Evolutionary conservation across 2,113 vertebrate species (phyloP), one percentile per base, ranked within the genome.

Genomic region (Leucosticte australis): DNA sequence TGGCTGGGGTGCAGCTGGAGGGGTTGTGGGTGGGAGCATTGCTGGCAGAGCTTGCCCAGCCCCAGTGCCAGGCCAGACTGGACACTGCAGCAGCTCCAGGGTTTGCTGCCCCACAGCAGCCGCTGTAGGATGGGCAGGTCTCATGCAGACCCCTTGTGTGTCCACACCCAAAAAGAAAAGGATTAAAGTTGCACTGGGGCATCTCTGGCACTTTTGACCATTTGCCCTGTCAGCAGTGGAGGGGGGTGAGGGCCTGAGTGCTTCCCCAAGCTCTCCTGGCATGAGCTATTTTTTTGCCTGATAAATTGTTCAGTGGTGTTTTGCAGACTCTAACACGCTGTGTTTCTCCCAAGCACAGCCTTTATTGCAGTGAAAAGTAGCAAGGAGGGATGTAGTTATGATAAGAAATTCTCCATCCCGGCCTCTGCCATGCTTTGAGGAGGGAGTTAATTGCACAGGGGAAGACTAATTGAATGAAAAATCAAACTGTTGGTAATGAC

Each of bases 401-500:
- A 95, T 97, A 97, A 96, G 97, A 98, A 97, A 97, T 97, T 89
- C 56, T 93, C 96, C 97, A 90, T 91, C 95, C 95, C 78, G 81
- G 96, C 95, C 75, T 57, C 64, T 39, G 26, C 92, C 75, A 12
- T 81, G 60, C 97, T 98, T 95, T 3, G 16, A 35, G 13, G 9
- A 93, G 92, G 94, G 97, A 59, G 33, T 55, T 91, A 84, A 87
- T 87, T 70, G 56, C 85, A 65, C 52, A 59, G 71, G 22, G 35
- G 50, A 83, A 97, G 92, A 90, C 97, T 98, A 98, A 99, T 98
- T 98, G 98, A 98, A 96, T 96, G 95, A 96, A 98, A 97, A 97
- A 97, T 96, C 95, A 78, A 90, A 83, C 92, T 89, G 74, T 95
- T 96, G 94, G 83, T 94, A 59, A 75, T 50, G 79, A 80, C 3